phyloP scores from a whole-genome alignment of 2,113 vertebrate genomes.

The Micromys minutus region DNA sequence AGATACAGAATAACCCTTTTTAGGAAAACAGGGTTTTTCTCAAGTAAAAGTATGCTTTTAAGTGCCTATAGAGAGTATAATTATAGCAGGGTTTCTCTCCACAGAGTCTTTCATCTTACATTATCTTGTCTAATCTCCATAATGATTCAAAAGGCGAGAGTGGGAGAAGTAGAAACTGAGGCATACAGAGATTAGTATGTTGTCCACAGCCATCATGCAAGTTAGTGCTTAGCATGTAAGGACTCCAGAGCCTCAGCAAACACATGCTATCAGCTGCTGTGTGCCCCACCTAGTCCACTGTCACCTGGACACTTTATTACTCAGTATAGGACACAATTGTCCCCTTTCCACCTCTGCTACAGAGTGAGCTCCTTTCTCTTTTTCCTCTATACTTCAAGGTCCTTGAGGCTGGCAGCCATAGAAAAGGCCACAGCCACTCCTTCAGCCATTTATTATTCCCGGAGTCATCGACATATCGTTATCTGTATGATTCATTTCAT shows the following conservation, averaged over 20 bases:
- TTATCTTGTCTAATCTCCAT: conserved; percentile 60
- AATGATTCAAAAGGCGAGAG: not conserved
- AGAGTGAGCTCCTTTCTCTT: not conserved
- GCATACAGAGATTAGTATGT: not conserved
- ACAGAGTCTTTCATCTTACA: conserved; percentile 47
- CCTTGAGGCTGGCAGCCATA: not conserved
- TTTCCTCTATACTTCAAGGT: not conserved
- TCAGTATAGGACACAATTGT: not conserved
- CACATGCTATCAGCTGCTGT: not conserved
- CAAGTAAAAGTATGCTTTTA: conserved; percentile 59
- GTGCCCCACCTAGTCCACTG: not conserved
- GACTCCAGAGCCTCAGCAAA: not conserved
- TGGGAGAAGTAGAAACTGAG: conserved; percentile 48
- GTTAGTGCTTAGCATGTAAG: not conserved
- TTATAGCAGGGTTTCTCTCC: conserved; percentile 36
- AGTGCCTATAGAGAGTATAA: conserved; percentile 44
- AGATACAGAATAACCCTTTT: conserved; percentile 37
- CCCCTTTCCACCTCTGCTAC: not conserved
- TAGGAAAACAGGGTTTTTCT: conserved; percentile 53
- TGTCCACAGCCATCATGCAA: not conserved
- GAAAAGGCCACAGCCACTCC: not conserved
- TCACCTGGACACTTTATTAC: not conserved
- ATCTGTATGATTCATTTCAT: conserved; percentile 12
- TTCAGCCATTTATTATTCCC: not conserved
- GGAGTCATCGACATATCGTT: not conserved